Conservation (phyloP, 2,888 invertebrate species). For the Hyles lineata region DNA sequence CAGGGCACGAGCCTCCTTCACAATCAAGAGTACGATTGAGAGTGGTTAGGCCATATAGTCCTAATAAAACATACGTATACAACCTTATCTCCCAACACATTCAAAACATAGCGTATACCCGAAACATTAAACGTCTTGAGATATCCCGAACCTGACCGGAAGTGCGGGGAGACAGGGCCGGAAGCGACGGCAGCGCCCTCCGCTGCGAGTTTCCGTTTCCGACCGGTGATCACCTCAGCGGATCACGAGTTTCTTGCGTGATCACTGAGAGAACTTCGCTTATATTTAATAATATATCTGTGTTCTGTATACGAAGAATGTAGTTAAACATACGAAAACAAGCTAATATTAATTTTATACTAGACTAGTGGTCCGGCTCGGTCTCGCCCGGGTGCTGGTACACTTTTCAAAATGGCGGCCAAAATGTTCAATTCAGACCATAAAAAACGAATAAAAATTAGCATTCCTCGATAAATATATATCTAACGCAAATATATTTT, state of each 20-base stretch:
- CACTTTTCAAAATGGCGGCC: too few species aligned
- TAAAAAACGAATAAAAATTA: too few species aligned
- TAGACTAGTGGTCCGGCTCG: too few species aligned
- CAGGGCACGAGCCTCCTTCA: too few species aligned
- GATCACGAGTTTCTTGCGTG: slow-evolving; percentile 46
- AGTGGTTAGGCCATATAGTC: too few species aligned
- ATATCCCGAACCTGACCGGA: slow-evolving; percentile 48
- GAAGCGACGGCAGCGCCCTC: slow-evolving; percentile 47
- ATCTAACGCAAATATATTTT: too few species aligned
- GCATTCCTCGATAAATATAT: too few species aligned
- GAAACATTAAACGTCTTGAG: slow-evolving; percentile 24
- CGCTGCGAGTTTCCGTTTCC: slow-evolving; percentile 48
- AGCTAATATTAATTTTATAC: too few species aligned
- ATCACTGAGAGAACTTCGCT: slow-evolving; percentile 19
- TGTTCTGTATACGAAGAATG: neutral
- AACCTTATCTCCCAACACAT: neutral
- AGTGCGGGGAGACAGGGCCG: slow-evolving; percentile 45
- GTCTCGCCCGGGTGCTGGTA: too few species aligned
- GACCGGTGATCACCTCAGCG: slow-evolving; percentile 45
- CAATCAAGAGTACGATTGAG: too few species aligned
- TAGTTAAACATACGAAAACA: neutral
- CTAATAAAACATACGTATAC: too few species aligned
- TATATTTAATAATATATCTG: neutral
- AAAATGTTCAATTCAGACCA: too few species aligned
- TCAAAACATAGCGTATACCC: slow-evolving; percentile 9